These are phyloP conservation scores for Psittacula derbiana DNA, from an alignment of 2,797 vertebrate genomes.

Conservation along the genomic window DNA sequence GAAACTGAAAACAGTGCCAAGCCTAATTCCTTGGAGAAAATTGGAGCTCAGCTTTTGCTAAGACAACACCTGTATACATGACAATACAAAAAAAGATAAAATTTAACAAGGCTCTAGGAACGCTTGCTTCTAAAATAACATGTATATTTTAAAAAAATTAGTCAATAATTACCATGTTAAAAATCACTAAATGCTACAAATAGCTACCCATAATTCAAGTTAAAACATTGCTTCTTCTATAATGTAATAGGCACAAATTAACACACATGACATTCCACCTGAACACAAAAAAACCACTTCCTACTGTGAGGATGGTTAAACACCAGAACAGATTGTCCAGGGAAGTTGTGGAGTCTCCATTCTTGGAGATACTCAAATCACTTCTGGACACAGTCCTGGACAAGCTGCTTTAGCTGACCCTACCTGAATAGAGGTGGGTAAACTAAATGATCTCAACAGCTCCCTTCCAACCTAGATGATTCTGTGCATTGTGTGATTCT, in stretches of 20 bases:
- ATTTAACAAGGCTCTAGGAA: not conserved
- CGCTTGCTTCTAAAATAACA: not conserved
- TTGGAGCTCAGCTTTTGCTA: not conserved
- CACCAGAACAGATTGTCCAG: not conserved
- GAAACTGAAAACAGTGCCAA: not conserved
- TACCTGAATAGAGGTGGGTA: not conserved
- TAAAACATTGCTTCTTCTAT: not conserved
- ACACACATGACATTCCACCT: not conserved
- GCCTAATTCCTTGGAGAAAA: not conserved
- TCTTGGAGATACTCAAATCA: not conserved
- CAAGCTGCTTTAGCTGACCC: not conserved
- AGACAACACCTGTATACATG: not conserved
- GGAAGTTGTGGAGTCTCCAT: not conserved
- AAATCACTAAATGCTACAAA: not conserved
- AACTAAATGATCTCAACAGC: not conserved
- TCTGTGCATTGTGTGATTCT: not conserved
- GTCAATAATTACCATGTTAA: not conserved
- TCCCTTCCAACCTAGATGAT: not conserved
- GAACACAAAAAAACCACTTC: not conserved
- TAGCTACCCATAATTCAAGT: not conserved
- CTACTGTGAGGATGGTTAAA: not conserved
- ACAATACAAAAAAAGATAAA: not conserved
- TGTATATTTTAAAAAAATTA: not conserved
- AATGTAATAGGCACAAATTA: not conserved
- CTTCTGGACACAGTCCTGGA: not conserved